Evolutionary conservation across 2,113 vertebrate genomes (phyloP).

Genomic region (Embiotoca jacksoni): DNA sequence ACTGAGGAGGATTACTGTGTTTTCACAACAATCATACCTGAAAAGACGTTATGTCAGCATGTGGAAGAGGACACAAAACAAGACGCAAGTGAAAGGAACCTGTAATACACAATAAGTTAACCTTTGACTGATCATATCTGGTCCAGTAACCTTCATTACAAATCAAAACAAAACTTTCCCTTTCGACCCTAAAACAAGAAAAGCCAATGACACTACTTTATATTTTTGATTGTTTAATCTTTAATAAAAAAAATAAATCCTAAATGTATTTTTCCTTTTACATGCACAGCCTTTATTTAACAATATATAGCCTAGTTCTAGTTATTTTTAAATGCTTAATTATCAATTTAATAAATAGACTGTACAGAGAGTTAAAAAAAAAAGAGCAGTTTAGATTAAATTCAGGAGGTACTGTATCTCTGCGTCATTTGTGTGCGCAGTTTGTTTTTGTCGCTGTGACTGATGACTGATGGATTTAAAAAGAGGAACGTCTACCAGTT

Average conservation of each 20-base stretch:
- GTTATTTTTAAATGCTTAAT: neutral
- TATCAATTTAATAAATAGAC: no score
- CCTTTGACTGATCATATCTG: no score
- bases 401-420: no score
- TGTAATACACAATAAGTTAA: neutral
- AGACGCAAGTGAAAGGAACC: neutral
- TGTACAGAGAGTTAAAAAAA: no score
- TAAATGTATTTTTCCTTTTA: no score
- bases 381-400: no score
- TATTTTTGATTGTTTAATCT: no score
- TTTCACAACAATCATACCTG: slow-evolving; percentile 76
- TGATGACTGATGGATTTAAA: neutral
- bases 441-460: neutral
- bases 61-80: slow-evolving; percentile 42
- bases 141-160: no score
- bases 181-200: no score
- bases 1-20: slow-evolving; percentile 61
- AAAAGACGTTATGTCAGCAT: slow-evolving; percentile 64
- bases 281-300: neutral
- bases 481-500: slow-evolving; percentile 3
- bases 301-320: neutral
- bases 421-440: neutral
- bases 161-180: no score
- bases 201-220: no score
- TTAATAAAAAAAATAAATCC: no score